A percentile compares a stretch with the other conserved stretches of the same genome.
Conservation (phyloP, 2,113 vertebrate genomes). For the cat (Felis catus) region F.catus_Fca126_mat1.0 CM031425.1:30827501-30828000, state of each 20-base stretch:
- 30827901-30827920: background rate
- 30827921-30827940: background rate
- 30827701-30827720: background rate
- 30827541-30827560: background rate
- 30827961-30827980: background rate
- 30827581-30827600: background rate
- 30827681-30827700: background rate
- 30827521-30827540: background rate
- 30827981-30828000: fast-evolving
- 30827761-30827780: background rate
- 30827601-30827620: background rate
- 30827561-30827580: background rate
- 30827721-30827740: background rate
- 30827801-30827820: background rate
- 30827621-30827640: background rate
- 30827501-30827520: background rate
- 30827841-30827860: background rate
- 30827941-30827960: background rate
- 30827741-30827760: background rate
- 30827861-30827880: background rate
- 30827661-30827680: background rate
- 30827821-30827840: background rate
- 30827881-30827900: background rate
- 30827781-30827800: background rate
- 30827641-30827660: background rate